Evolutionary conservation across 2,113 vertebrate species (phyloP).

Genomic region (Erinaceus europaeus): DNA sequence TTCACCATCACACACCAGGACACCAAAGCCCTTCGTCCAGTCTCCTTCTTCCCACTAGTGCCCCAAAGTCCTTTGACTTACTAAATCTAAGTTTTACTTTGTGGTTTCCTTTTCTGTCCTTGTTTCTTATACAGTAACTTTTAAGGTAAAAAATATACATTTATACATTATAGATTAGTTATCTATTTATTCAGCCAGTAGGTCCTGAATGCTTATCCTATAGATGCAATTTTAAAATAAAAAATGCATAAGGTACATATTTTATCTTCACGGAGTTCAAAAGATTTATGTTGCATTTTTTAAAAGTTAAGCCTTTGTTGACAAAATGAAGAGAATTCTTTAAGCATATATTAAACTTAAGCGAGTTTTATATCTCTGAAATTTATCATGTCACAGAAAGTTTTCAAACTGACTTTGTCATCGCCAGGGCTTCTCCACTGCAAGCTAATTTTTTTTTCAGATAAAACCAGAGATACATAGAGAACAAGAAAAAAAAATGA

Average conservation of each 20-base stretch:
- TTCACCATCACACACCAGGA: too few relatives aligned
- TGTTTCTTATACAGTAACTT: too few relatives aligned
- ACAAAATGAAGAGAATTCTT: neutral
- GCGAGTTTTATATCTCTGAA: neutral
- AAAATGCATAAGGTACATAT: neutral
- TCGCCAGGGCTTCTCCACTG: too few relatives aligned
- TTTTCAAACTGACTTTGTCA: conserved; percentile 1
- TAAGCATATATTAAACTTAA: neutral
- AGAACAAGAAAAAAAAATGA: too few relatives aligned
- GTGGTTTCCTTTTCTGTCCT: too few relatives aligned
- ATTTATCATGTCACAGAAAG: neutral
- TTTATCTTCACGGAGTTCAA: neutral
- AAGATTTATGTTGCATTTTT: too few relatives aligned
- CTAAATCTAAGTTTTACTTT: too few relatives aligned
- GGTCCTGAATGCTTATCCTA: neutral
- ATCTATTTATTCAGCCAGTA: neutral
- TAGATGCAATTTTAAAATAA: conserved; percentile 1
- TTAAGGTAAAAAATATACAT: neutral
- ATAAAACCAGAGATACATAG: too few relatives aligned
- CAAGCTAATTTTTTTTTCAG: too few relatives aligned
- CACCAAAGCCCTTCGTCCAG: too few relatives aligned
- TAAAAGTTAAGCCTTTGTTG: neutral
- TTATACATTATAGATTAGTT: neutral
- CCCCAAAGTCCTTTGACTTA: too few relatives aligned
- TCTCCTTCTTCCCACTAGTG: too few relatives aligned